phyloP scores from a whole-genome alignment of 2,888 invertebrate genomes.

The Notocelia uddmanniana region DNA sequence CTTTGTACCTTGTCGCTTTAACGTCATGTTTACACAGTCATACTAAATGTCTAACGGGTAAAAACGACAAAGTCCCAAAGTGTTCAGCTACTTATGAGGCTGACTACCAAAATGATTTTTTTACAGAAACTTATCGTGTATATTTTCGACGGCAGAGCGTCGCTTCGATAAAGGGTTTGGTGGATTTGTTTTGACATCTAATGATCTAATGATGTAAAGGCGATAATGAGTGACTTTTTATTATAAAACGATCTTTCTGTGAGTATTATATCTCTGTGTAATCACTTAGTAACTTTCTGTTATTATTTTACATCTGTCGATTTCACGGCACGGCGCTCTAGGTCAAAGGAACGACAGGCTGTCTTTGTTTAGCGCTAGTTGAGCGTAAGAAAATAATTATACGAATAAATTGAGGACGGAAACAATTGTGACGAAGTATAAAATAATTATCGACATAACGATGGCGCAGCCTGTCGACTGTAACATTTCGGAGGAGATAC shows the following conservation, averaged over 20 bases:
- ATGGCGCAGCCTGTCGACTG: slow-evolving; percentile 39
- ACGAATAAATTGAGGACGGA: slow-evolving; percentile 63
- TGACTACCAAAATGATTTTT: no score
- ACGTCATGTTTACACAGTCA: no score
- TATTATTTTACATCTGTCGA: slow-evolving; percentile 76
- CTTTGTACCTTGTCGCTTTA: no score
- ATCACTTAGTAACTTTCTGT: slow-evolving; percentile 60
- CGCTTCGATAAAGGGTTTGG: not conserved
- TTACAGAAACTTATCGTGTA: no score
- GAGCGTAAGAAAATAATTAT: slow-evolving; percentile 78
- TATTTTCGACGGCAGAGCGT: not conserved
- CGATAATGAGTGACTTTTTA: not conserved
- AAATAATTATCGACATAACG: slow-evolving; percentile 46
- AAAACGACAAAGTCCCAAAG: no score
- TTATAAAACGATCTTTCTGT: not conserved
- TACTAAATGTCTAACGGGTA: no score
- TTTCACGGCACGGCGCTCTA: slow-evolving; percentile 70
- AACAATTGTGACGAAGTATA: slow-evolving; percentile 56
- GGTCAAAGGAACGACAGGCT: slow-evolving; percentile 63
- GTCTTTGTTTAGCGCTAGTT: slow-evolving; percentile 72
- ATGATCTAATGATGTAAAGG: not conserved
- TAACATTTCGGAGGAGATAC: slow-evolving; percentile 32
- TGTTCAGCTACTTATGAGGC: no score
- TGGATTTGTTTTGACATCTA: not conserved
- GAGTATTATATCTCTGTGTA: not conserved